Evolutionary conservation across 1,140 invertebrate species (phyloP).

Genomic region (Ephestia elutella): DNA sequence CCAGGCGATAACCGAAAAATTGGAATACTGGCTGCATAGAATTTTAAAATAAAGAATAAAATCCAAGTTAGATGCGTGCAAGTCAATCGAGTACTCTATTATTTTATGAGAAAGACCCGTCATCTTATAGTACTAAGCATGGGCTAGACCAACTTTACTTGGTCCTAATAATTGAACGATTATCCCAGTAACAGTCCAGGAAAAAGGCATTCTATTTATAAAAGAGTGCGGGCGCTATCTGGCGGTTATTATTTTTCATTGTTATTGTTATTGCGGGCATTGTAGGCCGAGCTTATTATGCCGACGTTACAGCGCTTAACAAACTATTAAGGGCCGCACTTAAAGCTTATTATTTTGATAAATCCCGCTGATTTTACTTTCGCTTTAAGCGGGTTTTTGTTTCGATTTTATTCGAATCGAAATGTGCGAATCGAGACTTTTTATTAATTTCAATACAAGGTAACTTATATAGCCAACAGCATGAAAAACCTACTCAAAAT

Average conservation of each 20-base stretch:
- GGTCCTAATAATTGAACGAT: background rate
- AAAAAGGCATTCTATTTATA: background rate
- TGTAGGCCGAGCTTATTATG: slow-evolving; percentile 34
- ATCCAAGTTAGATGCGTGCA: no score
- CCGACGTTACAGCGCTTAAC: slow-evolving; percentile 55
- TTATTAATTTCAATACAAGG: no score
- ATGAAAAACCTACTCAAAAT: no score
- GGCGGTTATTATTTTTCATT: slow-evolving; percentile 59
- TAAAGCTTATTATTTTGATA: slow-evolving; percentile 47
- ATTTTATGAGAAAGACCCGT: no score
- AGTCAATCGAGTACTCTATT: no score
- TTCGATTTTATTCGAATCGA: no score
- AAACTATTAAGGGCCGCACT: slow-evolving; percentile 55
- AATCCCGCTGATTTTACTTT: slow-evolving; percentile 26
- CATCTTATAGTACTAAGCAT: no score
- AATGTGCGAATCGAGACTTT: no score
- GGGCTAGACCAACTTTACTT: background rate
- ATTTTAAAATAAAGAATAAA: no score
- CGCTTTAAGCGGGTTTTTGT: background rate
- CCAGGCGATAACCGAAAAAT: no score
- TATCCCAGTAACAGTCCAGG: background rate
- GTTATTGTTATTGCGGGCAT: slow-evolving; percentile 50
- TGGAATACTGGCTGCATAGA: no score
- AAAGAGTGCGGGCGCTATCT: background rate
- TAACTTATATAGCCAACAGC: no score